These are phyloP conservation scores for Drosophila infuscata DNA, from an alignment of 2,888 invertebrate species.

Conservation along the genomic window DNA sequence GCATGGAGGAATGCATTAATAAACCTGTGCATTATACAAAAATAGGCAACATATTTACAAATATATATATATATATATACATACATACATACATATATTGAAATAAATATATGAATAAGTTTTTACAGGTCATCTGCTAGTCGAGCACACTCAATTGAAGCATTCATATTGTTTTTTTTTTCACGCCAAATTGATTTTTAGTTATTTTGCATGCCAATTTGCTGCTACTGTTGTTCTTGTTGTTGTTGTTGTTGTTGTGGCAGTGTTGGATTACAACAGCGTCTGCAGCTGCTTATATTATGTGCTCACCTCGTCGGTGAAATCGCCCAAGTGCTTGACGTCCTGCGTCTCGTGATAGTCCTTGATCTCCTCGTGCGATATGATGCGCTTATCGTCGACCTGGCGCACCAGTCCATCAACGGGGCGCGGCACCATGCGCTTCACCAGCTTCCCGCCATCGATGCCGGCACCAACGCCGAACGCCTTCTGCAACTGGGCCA, in stretches of 20 bases:
- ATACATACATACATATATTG: not conserved
- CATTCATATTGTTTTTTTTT: conserved; percentile 25
- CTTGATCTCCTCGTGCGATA: conserved; percentile 93
- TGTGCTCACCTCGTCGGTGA: conserved; percentile 91
- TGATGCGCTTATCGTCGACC: conserved; percentile 91
- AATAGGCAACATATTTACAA: not conserved
- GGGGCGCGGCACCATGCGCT: conserved; percentile 87
- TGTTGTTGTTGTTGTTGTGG: conserved; percentile 17
- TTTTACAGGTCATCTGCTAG: conserved; percentile 16
- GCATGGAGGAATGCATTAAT: not conserved
- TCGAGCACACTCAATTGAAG: not conserved
- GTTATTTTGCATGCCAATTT: conserved; percentile 76
- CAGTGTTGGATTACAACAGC: conserved; percentile 46
- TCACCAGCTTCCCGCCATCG: conserved; percentile 76
- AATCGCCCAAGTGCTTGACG: conserved; percentile 92
- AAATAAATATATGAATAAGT: too few species aligned
- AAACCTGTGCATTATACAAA: not conserved
- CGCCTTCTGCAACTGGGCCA: conserved; percentile 67
- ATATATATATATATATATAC: not conserved
- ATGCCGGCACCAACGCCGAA: conserved; percentile 49
- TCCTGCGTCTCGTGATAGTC: conserved; percentile 94
- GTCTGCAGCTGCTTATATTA: not conserved
- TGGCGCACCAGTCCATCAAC: conserved; percentile 91
- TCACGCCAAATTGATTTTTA: conserved; percentile 80
- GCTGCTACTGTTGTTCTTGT: conserved; percentile 22